Evolutionary conservation across 92 coral and sea anemone genomes (phyloP).

Genomic region (Bergia sp.): DNA sequence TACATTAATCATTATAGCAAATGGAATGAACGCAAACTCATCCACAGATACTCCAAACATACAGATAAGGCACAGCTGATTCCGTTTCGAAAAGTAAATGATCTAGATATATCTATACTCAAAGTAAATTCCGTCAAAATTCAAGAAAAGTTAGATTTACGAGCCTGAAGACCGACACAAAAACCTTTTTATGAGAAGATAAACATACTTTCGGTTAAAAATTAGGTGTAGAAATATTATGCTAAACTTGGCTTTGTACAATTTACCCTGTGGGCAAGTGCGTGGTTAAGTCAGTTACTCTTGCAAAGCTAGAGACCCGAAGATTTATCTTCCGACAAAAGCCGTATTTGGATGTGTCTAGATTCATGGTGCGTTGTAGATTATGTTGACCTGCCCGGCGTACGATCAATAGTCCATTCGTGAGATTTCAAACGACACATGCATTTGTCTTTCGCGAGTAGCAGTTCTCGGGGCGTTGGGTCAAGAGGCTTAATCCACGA

Average conservation of each 20-base stretch:
- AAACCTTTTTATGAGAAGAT: background rate
- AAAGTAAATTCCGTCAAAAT: background rate
- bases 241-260: background rate
- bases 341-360: background rate
- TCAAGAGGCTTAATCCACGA: conserved; percentile 47
- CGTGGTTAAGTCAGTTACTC: conserved; percentile 3
- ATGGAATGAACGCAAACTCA: background rate
- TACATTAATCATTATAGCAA: conserved; percentile 21
- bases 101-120: conserved; percentile 2
- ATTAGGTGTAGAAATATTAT: background rate
- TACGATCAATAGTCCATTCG: conserved; percentile 10
- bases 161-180: background rate
- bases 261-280: background rate
- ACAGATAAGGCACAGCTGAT: conserved; percentile 28
- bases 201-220: background rate
- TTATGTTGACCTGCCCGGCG: background rate
- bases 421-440: conserved; percentile 4
- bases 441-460: conserved; percentile 26
- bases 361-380: background rate
- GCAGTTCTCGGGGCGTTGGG: conserved; percentile 17
- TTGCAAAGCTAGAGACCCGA: background rate
- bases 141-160: background rate
- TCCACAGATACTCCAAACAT: conserved; percentile 15
- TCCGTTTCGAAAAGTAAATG: conserved; percentile 24
- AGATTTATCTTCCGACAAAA: background rate